Conservation (phyloP, 2,888 invertebrate genomes). For the Rhagonycha lutea region DNA sequence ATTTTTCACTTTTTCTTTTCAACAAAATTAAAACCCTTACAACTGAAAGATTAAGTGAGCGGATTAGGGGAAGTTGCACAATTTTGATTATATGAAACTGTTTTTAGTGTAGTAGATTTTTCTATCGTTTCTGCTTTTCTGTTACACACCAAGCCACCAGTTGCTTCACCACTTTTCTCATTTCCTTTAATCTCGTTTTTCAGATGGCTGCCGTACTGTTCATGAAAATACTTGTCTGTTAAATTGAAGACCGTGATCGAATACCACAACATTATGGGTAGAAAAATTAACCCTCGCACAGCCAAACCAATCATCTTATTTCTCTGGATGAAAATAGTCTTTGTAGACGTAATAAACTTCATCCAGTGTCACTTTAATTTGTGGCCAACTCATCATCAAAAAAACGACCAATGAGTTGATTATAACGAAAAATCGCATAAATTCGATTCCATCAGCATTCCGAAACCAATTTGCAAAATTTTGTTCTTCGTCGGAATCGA, state of each 20-base stretch:
- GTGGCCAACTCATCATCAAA: constrained; percentile 74
- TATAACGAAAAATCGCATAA: constrained; percentile 80
- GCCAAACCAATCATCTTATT: constrained; percentile 64
- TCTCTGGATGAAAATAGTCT: constrained; percentile 29
- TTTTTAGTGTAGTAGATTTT: background rate
- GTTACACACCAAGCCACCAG: background rate
- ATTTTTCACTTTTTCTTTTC: background rate
- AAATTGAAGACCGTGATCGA: constrained; percentile 70
- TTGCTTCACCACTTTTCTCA: constrained; percentile 21
- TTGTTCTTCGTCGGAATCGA: constrained; percentile 45
- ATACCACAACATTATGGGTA: constrained; percentile 75
- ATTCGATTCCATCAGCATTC: constrained; percentile 70
- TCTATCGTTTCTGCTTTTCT: background rate
- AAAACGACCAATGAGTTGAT: constrained; percentile 76
- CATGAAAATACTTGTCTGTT: constrained; percentile 75
- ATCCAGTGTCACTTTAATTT: constrained; percentile 63
- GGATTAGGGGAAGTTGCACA: background rate
- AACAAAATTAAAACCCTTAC: background rate
- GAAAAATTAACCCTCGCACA: constrained; percentile 66
- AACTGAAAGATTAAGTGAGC: background rate
- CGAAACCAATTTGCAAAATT: constrained; percentile 52
- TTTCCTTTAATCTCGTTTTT: constrained; percentile 52
- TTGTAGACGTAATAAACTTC: constrained; percentile 52
- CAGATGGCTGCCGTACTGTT: constrained; percentile 68
- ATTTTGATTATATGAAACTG: background rate